A percentile compares a stretch with the other conserved stretches of the same genome.
Conservation (phyloP, 1,140 invertebrate species). For the Euglossa dilemma region DNA sequence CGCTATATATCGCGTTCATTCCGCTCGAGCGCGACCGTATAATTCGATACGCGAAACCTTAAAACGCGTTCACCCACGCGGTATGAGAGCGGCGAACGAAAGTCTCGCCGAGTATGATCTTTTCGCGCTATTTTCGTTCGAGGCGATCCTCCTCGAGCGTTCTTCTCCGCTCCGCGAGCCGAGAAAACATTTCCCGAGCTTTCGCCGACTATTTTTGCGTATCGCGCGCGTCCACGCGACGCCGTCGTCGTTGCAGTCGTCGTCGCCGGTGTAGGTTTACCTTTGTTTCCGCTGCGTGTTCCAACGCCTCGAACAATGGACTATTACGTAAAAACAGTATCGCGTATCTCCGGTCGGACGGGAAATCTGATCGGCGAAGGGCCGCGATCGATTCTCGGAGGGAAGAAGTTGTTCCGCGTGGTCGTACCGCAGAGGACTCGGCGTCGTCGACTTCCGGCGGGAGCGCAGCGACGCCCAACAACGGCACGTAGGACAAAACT, state of each 20-base stretch:
- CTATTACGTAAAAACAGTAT: slow-evolving; percentile 10
- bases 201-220: slow-evolving; percentile 54
- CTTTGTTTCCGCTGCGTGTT: slow-evolving; percentile 22
- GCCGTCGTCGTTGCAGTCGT: not conserved
- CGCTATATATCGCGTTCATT: slow-evolving; percentile 3
- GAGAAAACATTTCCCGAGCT: slow-evolving; percentile 50
- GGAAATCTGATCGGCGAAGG: not conserved
- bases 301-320: slow-evolving; percentile 15
- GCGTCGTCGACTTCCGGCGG: slow-evolving; percentile 19
- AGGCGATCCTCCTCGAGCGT: not conserved
- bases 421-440: slow-evolving; percentile 34
- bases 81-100: slow-evolving; percentile 11
- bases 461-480: slow-evolving; percentile 70
- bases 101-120: slow-evolving; percentile 4
- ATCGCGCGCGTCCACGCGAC: not conserved
- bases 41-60: slow-evolving; percentile 39
- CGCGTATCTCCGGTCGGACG: not conserved
- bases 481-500: slow-evolving; percentile 76
- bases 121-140: slow-evolving; percentile 50
- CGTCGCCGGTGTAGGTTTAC: slow-evolving; percentile 54
- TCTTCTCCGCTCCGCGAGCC: slow-evolving; percentile 28
- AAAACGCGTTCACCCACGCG: slow-evolving; percentile 31
- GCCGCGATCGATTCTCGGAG: too few species aligned
- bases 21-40: not conserved
- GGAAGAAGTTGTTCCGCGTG: too few species aligned